Conservation (phyloP, 2,113 vertebrate genomes). For the Embiotoca jacksoni region DNA sequence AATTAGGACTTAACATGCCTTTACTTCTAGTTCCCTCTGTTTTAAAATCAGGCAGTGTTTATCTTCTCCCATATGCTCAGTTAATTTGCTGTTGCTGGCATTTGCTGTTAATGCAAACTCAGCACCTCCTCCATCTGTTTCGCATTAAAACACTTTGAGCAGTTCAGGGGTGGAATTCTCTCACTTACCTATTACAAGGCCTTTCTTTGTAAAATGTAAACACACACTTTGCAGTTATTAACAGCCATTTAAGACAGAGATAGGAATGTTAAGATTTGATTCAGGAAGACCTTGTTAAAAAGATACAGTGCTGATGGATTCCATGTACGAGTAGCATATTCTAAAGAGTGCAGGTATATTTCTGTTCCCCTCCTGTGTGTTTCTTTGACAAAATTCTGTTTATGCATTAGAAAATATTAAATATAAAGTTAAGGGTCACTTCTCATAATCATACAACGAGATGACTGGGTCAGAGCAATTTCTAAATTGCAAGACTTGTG, state of each 20-base stretch:
- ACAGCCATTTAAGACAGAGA: neutral
- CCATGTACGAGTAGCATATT: no score
- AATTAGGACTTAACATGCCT: neutral
- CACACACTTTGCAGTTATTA: slow-evolving; percentile 11
- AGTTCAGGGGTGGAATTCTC: slow-evolving; percentile 7
- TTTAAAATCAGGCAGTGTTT: slow-evolving; percentile 15
- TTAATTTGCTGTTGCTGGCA: slow-evolving; percentile 36
- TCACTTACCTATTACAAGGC: neutral
- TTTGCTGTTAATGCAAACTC: slow-evolving; percentile 39
- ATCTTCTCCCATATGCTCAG: slow-evolving; percentile 23
- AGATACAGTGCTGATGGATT: neutral
- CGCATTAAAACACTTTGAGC: slow-evolving; percentile 41
- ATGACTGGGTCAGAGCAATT: no score
- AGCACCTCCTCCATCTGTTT: slow-evolving; percentile 47
- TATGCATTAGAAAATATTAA: no score
- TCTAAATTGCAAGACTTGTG: no score
- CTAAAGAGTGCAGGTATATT: neutral
- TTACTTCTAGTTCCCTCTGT: neutral
- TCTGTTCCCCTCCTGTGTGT: neutral
- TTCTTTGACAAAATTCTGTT: no score
- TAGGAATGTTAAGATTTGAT: neutral
- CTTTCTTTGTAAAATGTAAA: neutral
- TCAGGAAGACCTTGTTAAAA: neutral
- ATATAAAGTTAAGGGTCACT: no score
- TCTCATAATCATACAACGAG: no score